Evolutionary conservation across 1,140 invertebrate genomes (phyloP).

Genomic region (Leucophenga varia): DNA sequence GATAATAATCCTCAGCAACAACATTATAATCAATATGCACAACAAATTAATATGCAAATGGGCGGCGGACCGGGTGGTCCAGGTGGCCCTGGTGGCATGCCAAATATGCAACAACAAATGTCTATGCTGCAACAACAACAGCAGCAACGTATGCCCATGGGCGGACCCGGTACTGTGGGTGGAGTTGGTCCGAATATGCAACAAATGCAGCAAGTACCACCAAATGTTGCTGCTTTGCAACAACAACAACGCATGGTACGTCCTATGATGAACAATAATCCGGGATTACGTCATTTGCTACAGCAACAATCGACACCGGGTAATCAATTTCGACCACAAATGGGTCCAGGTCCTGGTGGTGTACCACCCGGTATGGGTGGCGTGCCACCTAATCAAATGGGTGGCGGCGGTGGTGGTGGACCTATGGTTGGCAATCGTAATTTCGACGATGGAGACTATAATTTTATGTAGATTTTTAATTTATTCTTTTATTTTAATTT

Average conservation of each 20-base stretch:
- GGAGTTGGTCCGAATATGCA: constrained; percentile 36
- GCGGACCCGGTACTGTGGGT: constrained; percentile 17
- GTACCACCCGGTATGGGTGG: constrained; percentile 20
- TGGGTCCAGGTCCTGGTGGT: constrained; percentile 19
- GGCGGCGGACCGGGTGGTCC: constrained; percentile 23
- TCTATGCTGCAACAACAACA: constrained; percentile 56
- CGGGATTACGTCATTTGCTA: constrained; percentile 69
- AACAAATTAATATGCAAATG: constrained; percentile 43
- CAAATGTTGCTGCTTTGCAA: constrained; percentile 38
- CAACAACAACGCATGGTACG: constrained; percentile 64
- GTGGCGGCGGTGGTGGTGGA: constrained; percentile 27
- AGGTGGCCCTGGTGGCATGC: constrained; percentile 28
- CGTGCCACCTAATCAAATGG: constrained; percentile 47
- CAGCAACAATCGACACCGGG: constrained; percentile 63
- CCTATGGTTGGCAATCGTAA: constrained; percentile 48
- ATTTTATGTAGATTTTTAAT: constrained; percentile 41
- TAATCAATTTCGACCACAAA: constrained; percentile 50
- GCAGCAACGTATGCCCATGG: constrained; percentile 36
- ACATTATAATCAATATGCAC: constrained; percentile 44
- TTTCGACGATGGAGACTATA: constrained; percentile 48
- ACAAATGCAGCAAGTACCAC: constrained; percentile 37
- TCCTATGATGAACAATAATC: constrained; percentile 65
- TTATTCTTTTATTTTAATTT: no score
- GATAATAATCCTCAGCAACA: constrained; percentile 26
- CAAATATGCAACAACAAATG: constrained; percentile 53